Conservation (phyloP, 2,113 vertebrate species). For the Ammospiza caudacuta region DNA sequence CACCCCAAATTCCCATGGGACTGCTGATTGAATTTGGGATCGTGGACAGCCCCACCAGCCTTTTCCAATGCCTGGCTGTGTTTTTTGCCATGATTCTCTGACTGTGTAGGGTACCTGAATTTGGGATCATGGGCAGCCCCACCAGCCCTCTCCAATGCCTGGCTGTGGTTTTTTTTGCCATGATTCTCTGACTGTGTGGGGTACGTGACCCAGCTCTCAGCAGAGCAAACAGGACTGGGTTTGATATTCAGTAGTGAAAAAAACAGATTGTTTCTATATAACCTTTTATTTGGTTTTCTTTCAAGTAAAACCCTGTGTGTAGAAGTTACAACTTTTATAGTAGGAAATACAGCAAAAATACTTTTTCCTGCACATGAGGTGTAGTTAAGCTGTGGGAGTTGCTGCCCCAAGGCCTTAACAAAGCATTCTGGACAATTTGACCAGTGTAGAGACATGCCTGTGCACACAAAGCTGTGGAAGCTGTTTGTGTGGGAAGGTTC, state of each 20-base stretch:
- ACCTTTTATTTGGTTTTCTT: neutral
- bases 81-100: neutral
- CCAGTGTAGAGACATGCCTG: neutral
- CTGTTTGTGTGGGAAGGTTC: neutral
- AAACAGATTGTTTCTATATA: neutral
- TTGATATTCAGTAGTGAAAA: neutral
- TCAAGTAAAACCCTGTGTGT: neutral
- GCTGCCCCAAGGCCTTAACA: neutral
- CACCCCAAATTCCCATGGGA: too few species aligned
- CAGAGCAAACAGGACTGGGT: neutral
- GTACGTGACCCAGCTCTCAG: neutral
- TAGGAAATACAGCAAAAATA: neutral
- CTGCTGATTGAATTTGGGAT: neutral
- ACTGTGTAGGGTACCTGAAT: neutral
- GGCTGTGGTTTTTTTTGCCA: neutral
- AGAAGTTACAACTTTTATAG: neutral
- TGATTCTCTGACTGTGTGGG: neutral
- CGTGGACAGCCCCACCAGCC: neutral
- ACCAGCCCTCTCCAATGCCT: rapidly evolving
- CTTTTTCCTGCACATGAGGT: rapidly evolving
- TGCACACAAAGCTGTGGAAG: neutral
- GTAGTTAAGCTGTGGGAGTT: neutral
- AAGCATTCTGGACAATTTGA: neutral
- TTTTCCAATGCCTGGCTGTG: rapidly evolving
- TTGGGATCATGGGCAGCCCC: neutral